phyloP scores from a whole-genome alignment of 2,888 invertebrate genomes.

The Pachycephus smyrnensis region DNA sequence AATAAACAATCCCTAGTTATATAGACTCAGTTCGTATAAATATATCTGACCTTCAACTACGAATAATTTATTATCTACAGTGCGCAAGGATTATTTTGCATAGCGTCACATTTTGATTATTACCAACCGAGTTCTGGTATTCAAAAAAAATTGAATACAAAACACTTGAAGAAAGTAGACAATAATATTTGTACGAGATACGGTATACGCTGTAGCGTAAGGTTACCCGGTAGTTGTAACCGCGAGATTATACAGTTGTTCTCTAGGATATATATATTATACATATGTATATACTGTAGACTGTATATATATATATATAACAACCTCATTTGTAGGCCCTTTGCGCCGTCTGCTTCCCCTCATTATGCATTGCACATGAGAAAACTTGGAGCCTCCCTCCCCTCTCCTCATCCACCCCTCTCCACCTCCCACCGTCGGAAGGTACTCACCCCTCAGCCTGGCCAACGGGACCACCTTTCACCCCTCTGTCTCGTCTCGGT shows the following conservation, averaged over 20 bases:
- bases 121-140: background rate
- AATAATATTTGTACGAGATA: background rate
- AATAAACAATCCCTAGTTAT: background rate
- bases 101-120: background rate
- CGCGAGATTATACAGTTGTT: conserved; percentile 19
- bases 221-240: background rate
- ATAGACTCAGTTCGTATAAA: no score
- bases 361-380: conserved; percentile 68
- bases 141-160: background rate
- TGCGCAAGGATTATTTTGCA: no score
- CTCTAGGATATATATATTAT: conserved; percentile 14
- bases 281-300: background rate
- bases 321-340: conserved; percentile 62
- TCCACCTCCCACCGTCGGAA: conserved; percentile 41
- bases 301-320: conserved; percentile 2
- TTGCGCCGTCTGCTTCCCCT: conserved; percentile 61
- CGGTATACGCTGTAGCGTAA: background rate
- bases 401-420: conserved; percentile 59
- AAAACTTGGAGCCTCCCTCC: conserved; percentile 60
- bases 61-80: no score
- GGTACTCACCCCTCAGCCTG: conserved; percentile 28
- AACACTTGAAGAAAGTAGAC: background rate
- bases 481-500: conserved; percentile 40
- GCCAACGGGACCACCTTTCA: conserved; percentile 19
- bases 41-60: no score